Conservation (phyloP, 2,113 vertebrate genomes). For the Stigmatopora nigra region DNA sequence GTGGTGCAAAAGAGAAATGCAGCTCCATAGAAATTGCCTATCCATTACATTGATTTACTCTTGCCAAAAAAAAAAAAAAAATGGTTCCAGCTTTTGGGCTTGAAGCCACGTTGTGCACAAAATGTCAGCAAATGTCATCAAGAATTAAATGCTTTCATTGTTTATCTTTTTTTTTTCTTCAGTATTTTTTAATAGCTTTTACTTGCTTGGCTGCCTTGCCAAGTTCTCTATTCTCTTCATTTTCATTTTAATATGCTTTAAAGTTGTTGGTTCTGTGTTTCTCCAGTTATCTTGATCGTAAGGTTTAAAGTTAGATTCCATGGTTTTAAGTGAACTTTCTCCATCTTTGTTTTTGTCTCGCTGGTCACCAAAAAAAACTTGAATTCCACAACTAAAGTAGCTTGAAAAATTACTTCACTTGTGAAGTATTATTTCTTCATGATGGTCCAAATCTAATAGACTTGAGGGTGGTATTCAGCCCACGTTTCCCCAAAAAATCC, state of each 20-base stretch:
- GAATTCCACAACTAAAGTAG: background rate
- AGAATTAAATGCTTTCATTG: slow-evolving; percentile 43
- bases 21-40: slow-evolving; percentile 13
- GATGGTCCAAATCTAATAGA: background rate
- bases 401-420: background rate
- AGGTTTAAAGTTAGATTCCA: slow-evolving; percentile 29
- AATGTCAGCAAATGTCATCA: slow-evolving; percentile 38
- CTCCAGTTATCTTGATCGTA: background rate
- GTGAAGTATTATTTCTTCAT: background rate
- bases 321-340: slow-evolving; percentile 25
- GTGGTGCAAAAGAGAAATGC: slow-evolving; percentile 31
- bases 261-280: background rate
- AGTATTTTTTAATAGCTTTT: slow-evolving; percentile 1
- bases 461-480: background rate
- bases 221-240: slow-evolving; percentile 12
- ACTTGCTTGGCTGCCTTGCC: slow-evolving; percentile 18
- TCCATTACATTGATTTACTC: background rate
- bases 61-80: too few species aligned
- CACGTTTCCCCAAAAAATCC: background rate
- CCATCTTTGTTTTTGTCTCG: slow-evolving; percentile 1
- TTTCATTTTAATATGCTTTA: slow-evolving; percentile 2
- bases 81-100: background rate
- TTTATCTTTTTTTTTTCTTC: slow-evolving; percentile 19
- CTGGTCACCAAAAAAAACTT: background rate
- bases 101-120: slow-evolving; percentile 12